Conservation (phyloP, 2,888 invertebrate genomes). For the Megastigmus dorsalis region DNA sequence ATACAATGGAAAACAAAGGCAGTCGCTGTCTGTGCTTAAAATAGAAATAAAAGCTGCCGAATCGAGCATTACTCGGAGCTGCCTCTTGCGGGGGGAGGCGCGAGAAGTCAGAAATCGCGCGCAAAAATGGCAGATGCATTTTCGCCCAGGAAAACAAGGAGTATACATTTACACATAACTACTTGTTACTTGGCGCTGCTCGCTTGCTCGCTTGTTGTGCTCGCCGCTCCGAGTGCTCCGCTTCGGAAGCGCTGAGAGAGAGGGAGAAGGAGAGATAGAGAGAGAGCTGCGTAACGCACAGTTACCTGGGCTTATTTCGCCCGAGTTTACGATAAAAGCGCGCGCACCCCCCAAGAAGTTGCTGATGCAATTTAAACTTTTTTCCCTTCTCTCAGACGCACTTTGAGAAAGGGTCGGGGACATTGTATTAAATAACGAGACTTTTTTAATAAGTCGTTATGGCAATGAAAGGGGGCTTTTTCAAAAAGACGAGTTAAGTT, state of each 20-base stretch:
- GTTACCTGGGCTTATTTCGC: slow-evolving; percentile 18
- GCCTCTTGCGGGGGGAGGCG: too few relatives aligned
- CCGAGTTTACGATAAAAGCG: slow-evolving; percentile 49
- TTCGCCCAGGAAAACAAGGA: not conserved
- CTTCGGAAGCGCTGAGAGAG: too few relatives aligned
- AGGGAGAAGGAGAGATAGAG: too few relatives aligned
- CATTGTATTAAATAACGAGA: slow-evolving; percentile 36
- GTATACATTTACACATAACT: slow-evolving; percentile 24
- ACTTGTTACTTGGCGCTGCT: slow-evolving; percentile 19
- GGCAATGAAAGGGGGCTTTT: slow-evolving; percentile 12
- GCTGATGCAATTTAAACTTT: slow-evolving; percentile 52
- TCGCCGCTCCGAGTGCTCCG: too few relatives aligned
- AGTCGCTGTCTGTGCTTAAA: too few relatives aligned
- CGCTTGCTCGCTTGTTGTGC: too few relatives aligned
- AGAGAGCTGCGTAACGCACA: too few relatives aligned
- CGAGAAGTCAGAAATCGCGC: too few relatives aligned
- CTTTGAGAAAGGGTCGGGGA: not conserved
- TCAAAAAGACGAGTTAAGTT: slow-evolving; percentile 31
- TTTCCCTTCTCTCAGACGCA: slow-evolving; percentile 36
- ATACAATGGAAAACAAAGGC: too few relatives aligned
- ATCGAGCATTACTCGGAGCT: too few relatives aligned
- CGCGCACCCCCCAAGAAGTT: slow-evolving; percentile 34
- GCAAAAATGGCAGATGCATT: slow-evolving; percentile 31
- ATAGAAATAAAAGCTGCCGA: too few relatives aligned
- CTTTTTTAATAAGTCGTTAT: slow-evolving; percentile 51